phyloP scores from a whole-genome alignment of 2,797 vertebrate genomes.

The Acestrorhynchus altus region DNA sequence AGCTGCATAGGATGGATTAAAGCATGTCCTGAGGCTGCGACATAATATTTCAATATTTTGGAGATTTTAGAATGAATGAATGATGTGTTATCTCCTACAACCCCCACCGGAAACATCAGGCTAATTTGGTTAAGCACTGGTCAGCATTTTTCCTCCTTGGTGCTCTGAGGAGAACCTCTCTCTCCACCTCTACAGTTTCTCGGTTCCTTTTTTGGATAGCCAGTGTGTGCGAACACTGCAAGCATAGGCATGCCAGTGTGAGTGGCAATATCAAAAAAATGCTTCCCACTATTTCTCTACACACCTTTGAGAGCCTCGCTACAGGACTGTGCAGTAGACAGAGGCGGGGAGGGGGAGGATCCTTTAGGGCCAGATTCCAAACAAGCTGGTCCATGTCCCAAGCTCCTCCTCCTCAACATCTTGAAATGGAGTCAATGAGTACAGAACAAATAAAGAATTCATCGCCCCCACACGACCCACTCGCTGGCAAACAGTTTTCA shows the following conservation, averaged over 20 bases:
- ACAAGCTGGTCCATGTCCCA: conserved; percentile 72
- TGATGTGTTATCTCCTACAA: conserved; percentile 17
- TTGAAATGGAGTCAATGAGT: conserved; percentile 62
- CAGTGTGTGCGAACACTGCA: conserved; percentile 57
- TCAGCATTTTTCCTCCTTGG: conserved; percentile 12
- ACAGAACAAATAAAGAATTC: conserved; percentile 59
- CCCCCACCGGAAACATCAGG: not conserved
- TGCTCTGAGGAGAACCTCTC: not conserved
- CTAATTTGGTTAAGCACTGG: conserved; percentile 30
- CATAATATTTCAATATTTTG: not conserved
- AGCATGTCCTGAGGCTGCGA: too few relatives aligned
- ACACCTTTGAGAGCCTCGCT: conserved; percentile 47
- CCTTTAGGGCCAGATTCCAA: conserved; percentile 64
- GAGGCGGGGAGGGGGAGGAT: conserved; percentile 30
- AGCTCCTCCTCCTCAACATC: conserved; percentile 52
- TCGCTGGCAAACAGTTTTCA: conserved; percentile 21
- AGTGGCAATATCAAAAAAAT: conserved; percentile 54
- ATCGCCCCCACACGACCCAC: conserved; percentile 49
- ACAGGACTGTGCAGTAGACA: conserved; percentile 31
- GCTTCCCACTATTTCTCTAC: conserved; percentile 38
- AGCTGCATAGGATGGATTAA: too few relatives aligned
- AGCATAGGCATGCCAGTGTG: conserved; percentile 67
- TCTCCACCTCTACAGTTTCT: conserved; percentile 28
- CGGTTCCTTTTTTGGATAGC: conserved; percentile 54
- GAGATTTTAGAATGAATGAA: too few relatives aligned